Base-by-base conservation (phyloP, 2,113 vertebrate genomes). In the Stegastes partitus region DNA sequence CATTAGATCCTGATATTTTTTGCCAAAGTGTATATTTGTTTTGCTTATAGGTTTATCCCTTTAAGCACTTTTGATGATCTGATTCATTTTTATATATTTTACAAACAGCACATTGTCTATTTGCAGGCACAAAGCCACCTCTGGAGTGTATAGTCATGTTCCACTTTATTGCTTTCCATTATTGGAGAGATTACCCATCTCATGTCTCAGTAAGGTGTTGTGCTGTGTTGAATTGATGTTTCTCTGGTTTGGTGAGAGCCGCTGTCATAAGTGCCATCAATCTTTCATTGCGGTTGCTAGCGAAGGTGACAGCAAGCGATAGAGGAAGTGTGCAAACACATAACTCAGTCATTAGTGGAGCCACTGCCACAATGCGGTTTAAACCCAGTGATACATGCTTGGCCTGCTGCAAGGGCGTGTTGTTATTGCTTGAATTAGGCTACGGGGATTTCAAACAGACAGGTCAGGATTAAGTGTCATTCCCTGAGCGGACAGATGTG, bases 321-420 rank as follows among this genome's bases (percentile, higher is more conserved):
- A 31, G 37, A 78, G 63, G 74, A 75, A 68, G 69, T 62, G 54
- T 87, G 78, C 65, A 23, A 62, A 70, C 44, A 44, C 79, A 88
- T 69, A 91, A 80, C 31, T 70, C 55, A 28, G 22, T 72, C 23
- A 61, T 83, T 71, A 72, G 28, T 42, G 23, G 21, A 53, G 58
- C 66, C 7, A 0, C 5, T 53, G 63, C 19, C 58, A 55, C 49
- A 72, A 67, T 22, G 22, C 18, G 47, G 16, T n/a, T 70, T 68
- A 69, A 82, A 73, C 47, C 66, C 25, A 1, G 8, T 16, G 59
- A 84, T 26, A 11, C 62, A 63, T 61, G 54, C 45, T 42, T 7
- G 55, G 31, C 34, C 31, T 0, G 12, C 16, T 54, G 26, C 51
- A 26, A 67, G 53, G 37, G 2, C 1, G 21, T 45, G 65, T 34